phyloP scores from a whole-genome alignment of 2,113 vertebrate species.

The Microcebus ravelobensis region DNA sequence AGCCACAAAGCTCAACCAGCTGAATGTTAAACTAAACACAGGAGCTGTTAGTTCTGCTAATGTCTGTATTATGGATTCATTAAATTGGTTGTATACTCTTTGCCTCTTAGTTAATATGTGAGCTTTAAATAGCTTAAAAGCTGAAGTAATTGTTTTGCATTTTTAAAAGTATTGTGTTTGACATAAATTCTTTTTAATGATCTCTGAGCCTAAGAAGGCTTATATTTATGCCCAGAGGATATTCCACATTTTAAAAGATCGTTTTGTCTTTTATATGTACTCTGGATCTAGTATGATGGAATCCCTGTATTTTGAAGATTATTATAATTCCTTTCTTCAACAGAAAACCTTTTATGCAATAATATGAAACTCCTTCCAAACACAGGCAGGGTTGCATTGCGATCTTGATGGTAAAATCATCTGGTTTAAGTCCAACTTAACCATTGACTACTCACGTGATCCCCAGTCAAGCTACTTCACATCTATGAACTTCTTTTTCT shows the following conservation, averaged over 20 bases:
- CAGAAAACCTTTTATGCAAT: not conserved
- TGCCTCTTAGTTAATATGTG: slow-evolving; percentile 1
- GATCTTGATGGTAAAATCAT: not conserved
- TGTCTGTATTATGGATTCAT: not conserved
- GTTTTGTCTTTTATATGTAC: not conserved
- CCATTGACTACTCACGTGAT: not conserved
- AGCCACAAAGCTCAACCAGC: not conserved
- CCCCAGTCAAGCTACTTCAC: not conserved
- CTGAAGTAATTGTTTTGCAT: not conserved
- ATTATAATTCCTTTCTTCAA: not conserved
- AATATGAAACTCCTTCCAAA: not conserved
- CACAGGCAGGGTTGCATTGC: not conserved
- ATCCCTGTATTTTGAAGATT: not conserved
- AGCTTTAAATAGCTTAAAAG: slow-evolving; percentile 54
- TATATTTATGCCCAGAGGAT: not conserved
- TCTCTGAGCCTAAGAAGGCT: not conserved
- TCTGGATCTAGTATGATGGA: not conserved
- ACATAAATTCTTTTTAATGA: slow-evolving; percentile 36
- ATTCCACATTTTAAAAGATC: not conserved
- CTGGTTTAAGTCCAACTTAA: not conserved
- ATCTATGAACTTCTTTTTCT: not conserved
- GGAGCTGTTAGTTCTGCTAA: not conserved
- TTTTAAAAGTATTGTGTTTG: slow-evolving; percentile 23
- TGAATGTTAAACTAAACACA: not conserved
- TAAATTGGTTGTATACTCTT: not conserved